Base-by-base conservation (phyloP, 2,888 invertebrate species). In the Chloroclystis v-ata region DNA sequence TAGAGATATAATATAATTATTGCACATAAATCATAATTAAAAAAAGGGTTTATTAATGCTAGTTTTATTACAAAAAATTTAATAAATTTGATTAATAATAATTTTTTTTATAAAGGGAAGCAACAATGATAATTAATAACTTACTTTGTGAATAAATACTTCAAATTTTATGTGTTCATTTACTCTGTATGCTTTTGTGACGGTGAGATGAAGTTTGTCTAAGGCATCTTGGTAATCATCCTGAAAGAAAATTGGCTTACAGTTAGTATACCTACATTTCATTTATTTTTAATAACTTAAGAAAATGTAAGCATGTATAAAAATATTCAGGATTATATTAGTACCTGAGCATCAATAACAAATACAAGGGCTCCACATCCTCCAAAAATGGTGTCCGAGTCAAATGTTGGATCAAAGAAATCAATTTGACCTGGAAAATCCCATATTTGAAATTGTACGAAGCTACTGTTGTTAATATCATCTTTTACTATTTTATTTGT, bases 371-470 rank as follows among this genome's bases (percentile, higher is more conserved):
- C 99, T 43, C 98, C 98, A 85, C 98, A 98, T 13, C 97, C 96
- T 35, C 97, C 96, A 89, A 99, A 99, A 68, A 98, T 97, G 89
- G 94, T 94, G 63, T 98, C 97, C 9, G 96, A 95, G 85, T 99
- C 98, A 83, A 98, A 98, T 7, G 95, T 94, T 25, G 96, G 94
- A 89, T 99, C 98, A 80, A 98, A 97, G 72, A 98, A 97, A 78
- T 99, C 98, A 60, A 99, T 97, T 82, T 99, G 99, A 1, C 99
- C 99, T 4, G 99, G 99, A 81, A 99, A 97, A 78, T 99, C 99
- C 97, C 98, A 98, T 59, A 99, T 98, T 92, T 99, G 97, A 87
- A 99, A 99, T 78, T 99, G 98, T 40, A 99, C 98, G 90, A 99
- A 99, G 67, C 99, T 89, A 61, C 91, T 91, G 80, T 98, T 98